Conservation (phyloP, 2,113 vertebrate species). For the Brachionichthys hirsutus region DNA sequence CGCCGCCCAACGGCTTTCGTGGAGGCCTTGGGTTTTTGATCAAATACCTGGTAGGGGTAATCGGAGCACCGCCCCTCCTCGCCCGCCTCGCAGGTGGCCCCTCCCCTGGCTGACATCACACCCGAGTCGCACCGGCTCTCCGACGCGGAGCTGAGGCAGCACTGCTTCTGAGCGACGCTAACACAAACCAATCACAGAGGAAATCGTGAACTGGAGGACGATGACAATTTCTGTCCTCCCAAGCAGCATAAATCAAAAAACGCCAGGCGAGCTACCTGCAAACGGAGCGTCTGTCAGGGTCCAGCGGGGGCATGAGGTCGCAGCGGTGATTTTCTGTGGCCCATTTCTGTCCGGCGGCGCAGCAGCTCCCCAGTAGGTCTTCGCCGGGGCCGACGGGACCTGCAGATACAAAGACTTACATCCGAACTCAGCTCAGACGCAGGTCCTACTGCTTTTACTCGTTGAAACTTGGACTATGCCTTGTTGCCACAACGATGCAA, state of each 20-base stretch:
- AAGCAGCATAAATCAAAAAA: too few species aligned
- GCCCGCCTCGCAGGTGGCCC: constrained; percentile 73
- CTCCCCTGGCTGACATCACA: constrained; percentile 81
- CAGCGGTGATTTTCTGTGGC: constrained; percentile 83
- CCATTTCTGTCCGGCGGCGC: constrained; percentile 87
- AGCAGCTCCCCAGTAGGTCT: constrained; percentile 86
- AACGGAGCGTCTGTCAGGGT: constrained; percentile 66
- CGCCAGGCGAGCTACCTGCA: constrained; percentile 81
- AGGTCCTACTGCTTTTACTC: too few species aligned
- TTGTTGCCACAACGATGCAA: too few species aligned
- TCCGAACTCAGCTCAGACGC: constrained; percentile 18
- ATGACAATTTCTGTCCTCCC: too few species aligned
- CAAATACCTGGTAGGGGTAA: constrained; percentile 79
- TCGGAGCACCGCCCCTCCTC: constrained; percentile 74
- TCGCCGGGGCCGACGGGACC: constrained; percentile 23
- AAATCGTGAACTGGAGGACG: too few species aligned
- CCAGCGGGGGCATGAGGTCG: constrained; percentile 74
- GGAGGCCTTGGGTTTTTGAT: too few species aligned
- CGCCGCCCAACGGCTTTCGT: too few species aligned
- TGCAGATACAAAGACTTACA: not conserved
- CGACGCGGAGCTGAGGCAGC: constrained; percentile 82
- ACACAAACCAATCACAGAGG: constrained; percentile 20
- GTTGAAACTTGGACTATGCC: too few species aligned
- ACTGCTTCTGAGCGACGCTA: constrained; percentile 87
- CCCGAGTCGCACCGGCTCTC: constrained; percentile 87